Evolutionary conservation across 1,140 invertebrate genomes (phyloP), one percentile per base, ranked within the genome.

Genomic region (Trichoplusia ni): DNA sequence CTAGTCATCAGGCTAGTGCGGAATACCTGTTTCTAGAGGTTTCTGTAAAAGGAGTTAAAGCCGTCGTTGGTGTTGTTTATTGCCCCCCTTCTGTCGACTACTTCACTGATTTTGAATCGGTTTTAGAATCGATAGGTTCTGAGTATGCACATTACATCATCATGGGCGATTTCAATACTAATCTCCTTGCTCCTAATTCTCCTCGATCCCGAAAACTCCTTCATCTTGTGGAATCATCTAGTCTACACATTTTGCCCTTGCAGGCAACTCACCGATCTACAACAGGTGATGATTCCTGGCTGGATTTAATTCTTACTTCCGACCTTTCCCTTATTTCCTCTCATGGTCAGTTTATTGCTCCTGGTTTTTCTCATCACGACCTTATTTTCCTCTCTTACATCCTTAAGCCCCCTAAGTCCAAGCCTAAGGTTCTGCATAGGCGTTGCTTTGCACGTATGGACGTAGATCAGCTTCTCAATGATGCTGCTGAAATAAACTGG

Each of bases 311-410:
- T 13, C 47, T 51, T 35, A 23, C 27, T 25, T 54, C 35, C 2
- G 23, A n/a, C 27, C 35, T 46, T 25, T 29, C 29, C 4, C 13
- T 40, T 2, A 21, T 65, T 8, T 21, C 37, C 13, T 33, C 27
- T 37, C 42, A 42, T 42, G 58, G 67, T 11, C 67, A 70, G 27
- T 23, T 16, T 29, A n/a, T 42, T 6, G 67, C 61, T 7, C 54
- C 54, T 14, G 61, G 46, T 14, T 69, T 69, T 19, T 69, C 60
- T 9, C n/a, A 35, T 13, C 31, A 35, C 6, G 31, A 35, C n/a
- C 31, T 35, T 5, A 35, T 35, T 35, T 35, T 3, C 31, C 2
- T 62, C 1, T 65, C 67, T n/a, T 69, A 65, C 18, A 13, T 18
- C 3, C 2, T 69, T 9, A 60, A 64, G 54, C 37, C 47, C 16